Conservation (phyloP, 1,140 invertebrate species). For the Drosophila subpulchrella region DNA sequence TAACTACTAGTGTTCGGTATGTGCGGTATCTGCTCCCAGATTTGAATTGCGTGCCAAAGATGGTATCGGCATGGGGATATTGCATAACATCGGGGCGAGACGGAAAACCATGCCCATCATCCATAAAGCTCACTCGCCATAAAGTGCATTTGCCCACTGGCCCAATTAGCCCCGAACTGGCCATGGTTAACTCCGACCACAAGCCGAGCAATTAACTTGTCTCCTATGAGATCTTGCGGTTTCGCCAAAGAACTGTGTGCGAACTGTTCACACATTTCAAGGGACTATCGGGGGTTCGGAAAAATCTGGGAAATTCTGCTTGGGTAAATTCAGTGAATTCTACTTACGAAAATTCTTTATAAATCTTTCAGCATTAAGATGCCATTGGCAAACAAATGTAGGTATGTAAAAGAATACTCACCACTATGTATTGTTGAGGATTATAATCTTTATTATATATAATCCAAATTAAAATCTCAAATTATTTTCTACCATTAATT, state of each 20-base stretch:
- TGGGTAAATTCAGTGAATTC: slow-evolving; percentile 8
- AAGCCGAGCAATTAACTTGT: slow-evolving; percentile 69
- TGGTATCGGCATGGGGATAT: slow-evolving; percentile 26
- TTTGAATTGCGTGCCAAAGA: slow-evolving; percentile 71
- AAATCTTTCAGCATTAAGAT: not conserved
- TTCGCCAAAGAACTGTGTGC: slow-evolving; percentile 55
- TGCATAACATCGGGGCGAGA: slow-evolving; percentile 44
- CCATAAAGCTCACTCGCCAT: slow-evolving; percentile 23
- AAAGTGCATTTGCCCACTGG: slow-evolving; percentile 44
- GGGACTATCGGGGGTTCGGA: slow-evolving; percentile 27
- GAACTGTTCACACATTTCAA: slow-evolving; percentile 71
- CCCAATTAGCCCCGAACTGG: slow-evolving; percentile 50
- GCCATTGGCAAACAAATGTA: not conserved
- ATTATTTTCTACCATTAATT: too few relatives aligned
- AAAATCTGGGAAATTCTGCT: slow-evolving; percentile 33
- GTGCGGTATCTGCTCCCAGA: slow-evolving; percentile 55
- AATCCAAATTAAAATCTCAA: too few relatives aligned
- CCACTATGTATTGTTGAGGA: too few relatives aligned
- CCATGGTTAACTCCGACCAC: slow-evolving; percentile 59
- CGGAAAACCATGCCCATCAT: slow-evolving; percentile 56
- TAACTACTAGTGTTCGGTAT: slow-evolving; percentile 37
- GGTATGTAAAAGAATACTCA: too few relatives aligned
- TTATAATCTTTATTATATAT: too few relatives aligned
- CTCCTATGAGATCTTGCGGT: slow-evolving; percentile 51
- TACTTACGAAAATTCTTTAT: not conserved